A percentile compares a stretch with the other conserved stretches of the same genome.
These are phyloP conservation scores for Zosterops hypoxanthus DNA, from an alignment of 2,113 vertebrate species.

Conservation along the genomic window DNA sequence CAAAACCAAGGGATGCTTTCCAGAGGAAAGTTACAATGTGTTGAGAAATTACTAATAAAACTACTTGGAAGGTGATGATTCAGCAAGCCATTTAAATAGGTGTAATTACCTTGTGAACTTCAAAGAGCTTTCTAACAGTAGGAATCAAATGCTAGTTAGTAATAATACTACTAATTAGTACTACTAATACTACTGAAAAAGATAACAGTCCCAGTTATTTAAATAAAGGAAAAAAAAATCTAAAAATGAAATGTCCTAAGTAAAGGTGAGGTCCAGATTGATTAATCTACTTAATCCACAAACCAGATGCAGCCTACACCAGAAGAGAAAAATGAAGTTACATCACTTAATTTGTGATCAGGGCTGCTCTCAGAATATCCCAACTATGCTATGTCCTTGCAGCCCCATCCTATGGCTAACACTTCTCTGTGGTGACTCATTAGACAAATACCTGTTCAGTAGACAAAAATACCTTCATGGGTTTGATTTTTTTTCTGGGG, in stretches of 20 bases:
- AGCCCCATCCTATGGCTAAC: neutral
- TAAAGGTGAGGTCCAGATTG: neutral
- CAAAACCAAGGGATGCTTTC: neutral
- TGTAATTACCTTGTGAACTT: neutral
- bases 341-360: neutral
- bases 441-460: neutral
- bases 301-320: neutral
- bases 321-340: neutral
- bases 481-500: neutral
- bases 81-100: neutral
- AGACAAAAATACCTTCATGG: neutral
- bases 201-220: neutral
- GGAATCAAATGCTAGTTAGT: neutral
- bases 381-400: accelerated
- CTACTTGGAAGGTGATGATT: neutral
- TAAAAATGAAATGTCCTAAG: neutral
- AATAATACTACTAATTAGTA: neutral
- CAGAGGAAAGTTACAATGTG: neutral
- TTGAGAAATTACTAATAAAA: neutral
- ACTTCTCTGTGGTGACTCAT: neutral
- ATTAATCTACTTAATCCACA: neutral
- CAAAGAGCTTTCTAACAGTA: neutral
- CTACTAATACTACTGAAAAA: neutral
- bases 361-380: neutral
- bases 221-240: neutral